Conservation (phyloP, 2,888 invertebrate species). For the Acholoe squamosa region DNA sequence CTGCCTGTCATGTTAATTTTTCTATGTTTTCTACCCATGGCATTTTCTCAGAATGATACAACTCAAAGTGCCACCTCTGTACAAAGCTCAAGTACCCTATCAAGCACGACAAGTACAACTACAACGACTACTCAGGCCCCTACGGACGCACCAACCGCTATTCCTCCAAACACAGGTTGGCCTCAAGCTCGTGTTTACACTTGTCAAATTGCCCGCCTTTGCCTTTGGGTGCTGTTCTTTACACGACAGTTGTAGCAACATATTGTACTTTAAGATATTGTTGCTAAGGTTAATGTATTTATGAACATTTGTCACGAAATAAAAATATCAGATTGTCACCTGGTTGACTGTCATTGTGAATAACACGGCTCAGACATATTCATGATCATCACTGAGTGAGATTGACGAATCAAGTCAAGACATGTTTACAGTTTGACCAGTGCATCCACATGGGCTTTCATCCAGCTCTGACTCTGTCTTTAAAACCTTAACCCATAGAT, state of each 20-base stretch:
- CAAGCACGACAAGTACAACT: background rate
- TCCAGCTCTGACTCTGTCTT: too few species aligned
- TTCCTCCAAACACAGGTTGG: constrained; percentile 42
- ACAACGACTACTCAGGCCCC: constrained; percentile 32
- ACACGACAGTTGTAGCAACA: too few species aligned
- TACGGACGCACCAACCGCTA: background rate
- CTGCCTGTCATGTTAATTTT: constrained; percentile 33
- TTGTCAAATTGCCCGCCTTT: constrained; percentile 36
- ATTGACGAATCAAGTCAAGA: background rate
- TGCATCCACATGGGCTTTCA: background rate
- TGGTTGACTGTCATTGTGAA: too few species aligned
- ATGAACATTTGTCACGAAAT: too few species aligned
- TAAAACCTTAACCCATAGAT: too few species aligned
- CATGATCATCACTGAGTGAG: too few species aligned
- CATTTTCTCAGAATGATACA: background rate
- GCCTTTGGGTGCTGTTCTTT: background rate
- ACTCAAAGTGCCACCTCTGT: background rate
- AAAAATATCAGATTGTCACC: too few species aligned
- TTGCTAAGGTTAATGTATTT: too few species aligned
- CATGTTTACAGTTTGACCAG: background rate
- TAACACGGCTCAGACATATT: too few species aligned
- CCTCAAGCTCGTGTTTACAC: background rate
- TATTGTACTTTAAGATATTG: too few species aligned
- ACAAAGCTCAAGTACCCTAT: background rate
- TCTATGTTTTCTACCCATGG: constrained; percentile 8